phyloP scores from a whole-genome alignment of 2,113 vertebrate species.

The Sylvietta virens region DNA sequence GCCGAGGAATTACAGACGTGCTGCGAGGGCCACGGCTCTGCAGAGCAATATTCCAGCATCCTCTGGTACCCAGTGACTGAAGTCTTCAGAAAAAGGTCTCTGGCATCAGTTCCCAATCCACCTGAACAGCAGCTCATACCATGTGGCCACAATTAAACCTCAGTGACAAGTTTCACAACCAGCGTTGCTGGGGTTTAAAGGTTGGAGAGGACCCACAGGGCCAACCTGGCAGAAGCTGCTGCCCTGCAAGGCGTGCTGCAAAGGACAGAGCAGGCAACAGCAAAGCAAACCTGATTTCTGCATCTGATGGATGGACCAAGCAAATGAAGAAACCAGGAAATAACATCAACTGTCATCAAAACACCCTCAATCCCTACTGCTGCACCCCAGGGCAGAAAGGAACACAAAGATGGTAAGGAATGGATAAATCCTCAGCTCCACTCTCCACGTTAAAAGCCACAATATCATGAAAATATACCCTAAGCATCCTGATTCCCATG shows the following conservation, averaged over 20 bases:
- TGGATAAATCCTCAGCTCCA: fast-evolving
- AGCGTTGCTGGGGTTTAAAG: neutral
- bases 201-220: neutral
- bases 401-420: neutral
- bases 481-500: fast-evolving
- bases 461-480: neutral
- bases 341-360: neutral
- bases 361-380: no score
- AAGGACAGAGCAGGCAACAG: neutral
- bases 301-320: neutral
- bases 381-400: neutral
- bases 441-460: neutral
- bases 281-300: neutral
- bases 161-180: neutral
- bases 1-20: neutral
- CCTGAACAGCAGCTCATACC: fast-evolving
- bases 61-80: neutral
- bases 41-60: neutral
- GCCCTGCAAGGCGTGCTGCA: neutral
- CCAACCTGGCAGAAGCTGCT: neutral
- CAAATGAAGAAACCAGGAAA: neutral
- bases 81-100: neutral
- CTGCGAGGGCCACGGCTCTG: neutral
- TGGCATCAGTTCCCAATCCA: neutral
- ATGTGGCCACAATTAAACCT: neutral